Evolutionary conservation across 2,888 invertebrate species (phyloP), one percentile per base, ranked within the genome.

Genomic region (Cryptosula pallasiana): DNA sequence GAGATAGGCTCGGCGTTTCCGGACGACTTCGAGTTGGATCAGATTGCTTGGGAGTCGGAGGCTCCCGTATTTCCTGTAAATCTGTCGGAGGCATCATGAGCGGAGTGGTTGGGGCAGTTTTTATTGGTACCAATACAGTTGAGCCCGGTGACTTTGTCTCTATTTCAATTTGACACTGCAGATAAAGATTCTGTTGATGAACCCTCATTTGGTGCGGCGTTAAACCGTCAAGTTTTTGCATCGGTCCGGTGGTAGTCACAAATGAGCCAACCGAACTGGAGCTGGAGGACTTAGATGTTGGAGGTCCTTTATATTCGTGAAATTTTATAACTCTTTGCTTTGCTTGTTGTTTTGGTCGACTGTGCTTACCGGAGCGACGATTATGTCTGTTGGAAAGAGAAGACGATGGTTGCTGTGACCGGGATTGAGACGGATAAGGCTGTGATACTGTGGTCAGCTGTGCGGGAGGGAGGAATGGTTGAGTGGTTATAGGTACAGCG

Each of bases 311-410:
- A 85, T 94, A 94, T 86, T 97, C 97, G 86, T 97, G 96, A 86
- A 97, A 97, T 87, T 97, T 97, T 79, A 97, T 95, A 72, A 92
- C 92, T 78, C 92, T 89, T 27, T 92, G 89, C 85, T 94, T 94
- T 0, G 92, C 90, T 73, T 90, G 89, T 55, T 90, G 90, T 83
- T 93, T 93, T 2, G 70, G 45, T 29, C 55, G 36, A 27, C 89
- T 89, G 83, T 92, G 92, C 83, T 92, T 94, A 80, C 23, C 2
- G 45, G 2, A 2, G 70, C 70, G 70, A 36, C 70, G n/a, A 5
- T 27, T 69, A 9, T 23, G n/a, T 54, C 70, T 2, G 16, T 25
- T 36, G 3, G 55, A 16, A 29, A n/a, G n/a, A 36, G 23, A 35
- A 36, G 9, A n/a, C n/a, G n/a, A n/a, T 5, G 23, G 23, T 5